Conservation (phyloP, 1,140 invertebrate genomes). For the Drosophila dunni region DNA sequence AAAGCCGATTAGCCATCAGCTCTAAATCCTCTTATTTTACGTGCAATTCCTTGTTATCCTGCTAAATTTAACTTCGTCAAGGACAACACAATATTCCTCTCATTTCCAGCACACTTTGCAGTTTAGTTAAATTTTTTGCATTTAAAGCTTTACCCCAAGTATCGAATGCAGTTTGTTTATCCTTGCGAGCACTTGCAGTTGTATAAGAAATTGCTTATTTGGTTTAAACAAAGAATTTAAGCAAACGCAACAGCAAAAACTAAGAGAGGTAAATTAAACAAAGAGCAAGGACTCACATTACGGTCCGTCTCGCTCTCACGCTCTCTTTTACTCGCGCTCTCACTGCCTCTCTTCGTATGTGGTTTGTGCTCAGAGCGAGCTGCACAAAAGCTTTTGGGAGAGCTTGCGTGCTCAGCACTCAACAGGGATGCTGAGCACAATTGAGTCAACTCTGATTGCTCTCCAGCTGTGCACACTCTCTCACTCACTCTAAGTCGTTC, state of each 20-base stretch:
- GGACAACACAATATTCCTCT: not conserved
- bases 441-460: constrained; percentile 7
- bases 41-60: no score
- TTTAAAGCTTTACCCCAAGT: constrained; percentile 5
- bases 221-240: constrained; percentile 4
- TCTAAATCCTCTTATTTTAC: no score
- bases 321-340: no score
- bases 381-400: constrained; percentile 27
- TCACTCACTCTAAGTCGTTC: not conserved
- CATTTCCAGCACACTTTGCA: no score
- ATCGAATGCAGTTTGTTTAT: constrained; percentile 10
- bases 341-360: not conserved
- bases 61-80: no score
- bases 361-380: constrained; percentile 28
- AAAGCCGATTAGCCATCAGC: not conserved
- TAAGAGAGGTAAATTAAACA: not conserved
- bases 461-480: not conserved
- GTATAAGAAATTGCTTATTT: constrained; percentile 31
- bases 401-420: constrained; percentile 39
- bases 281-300: not conserved
- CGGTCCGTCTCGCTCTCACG: not conserved
- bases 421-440: constrained; percentile 50
- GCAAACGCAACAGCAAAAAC: constrained; percentile 6
- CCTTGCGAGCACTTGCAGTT: constrained; percentile 2
- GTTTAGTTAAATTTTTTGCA: not conserved